Percentiles rank a stretch among this genome's conserved stretches.
phyloP scores from a whole-genome alignment of 2,113 vertebrate genomes.

The Pterocles orientalis region DNA sequence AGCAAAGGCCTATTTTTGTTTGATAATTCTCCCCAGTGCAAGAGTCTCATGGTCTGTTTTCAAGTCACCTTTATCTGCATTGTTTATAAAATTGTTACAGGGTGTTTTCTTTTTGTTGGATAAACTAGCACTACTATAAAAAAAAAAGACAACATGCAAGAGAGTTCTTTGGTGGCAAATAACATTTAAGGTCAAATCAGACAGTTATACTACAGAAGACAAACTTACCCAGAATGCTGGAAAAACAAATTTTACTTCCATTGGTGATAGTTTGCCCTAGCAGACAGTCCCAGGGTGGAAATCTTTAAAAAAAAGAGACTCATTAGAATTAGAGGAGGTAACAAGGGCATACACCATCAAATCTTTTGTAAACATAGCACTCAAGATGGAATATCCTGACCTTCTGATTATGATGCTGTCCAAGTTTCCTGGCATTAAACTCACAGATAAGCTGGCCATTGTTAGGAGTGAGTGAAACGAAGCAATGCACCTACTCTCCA shows the following conservation, averaged over 20 bases:
- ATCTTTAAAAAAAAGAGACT: not conserved
- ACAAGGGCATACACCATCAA: not conserved
- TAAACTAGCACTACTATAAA: not conserved
- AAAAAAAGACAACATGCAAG: not conserved
- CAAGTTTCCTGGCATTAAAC: slow-evolving; percentile 26
- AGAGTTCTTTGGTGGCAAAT: not conserved
- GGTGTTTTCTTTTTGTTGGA: not conserved
- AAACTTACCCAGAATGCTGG: slow-evolving; percentile 43
- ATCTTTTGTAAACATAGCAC: slow-evolving; percentile 11
- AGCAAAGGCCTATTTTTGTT: not conserved
- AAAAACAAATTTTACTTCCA: slow-evolving; percentile 57
- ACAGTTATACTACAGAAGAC: not conserved
- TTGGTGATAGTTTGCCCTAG: not conserved
- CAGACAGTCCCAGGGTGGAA: slow-evolving; percentile 13
- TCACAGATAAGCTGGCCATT: not conserved
- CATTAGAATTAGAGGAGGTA: slow-evolving; percentile 7
- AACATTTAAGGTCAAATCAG: not conserved
- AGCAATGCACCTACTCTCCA: not conserved
- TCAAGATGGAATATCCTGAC: slow-evolving; percentile 36
- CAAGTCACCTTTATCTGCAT: not conserved
- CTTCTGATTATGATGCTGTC: not conserved
- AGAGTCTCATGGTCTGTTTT: not conserved
- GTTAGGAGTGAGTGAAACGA: not conserved
- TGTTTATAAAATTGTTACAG: not conserved
- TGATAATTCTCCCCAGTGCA: not conserved